Evolutionary conservation across 2,888 invertebrate species (phyloP).

Genomic region (Agrochola macilenta): DNA sequence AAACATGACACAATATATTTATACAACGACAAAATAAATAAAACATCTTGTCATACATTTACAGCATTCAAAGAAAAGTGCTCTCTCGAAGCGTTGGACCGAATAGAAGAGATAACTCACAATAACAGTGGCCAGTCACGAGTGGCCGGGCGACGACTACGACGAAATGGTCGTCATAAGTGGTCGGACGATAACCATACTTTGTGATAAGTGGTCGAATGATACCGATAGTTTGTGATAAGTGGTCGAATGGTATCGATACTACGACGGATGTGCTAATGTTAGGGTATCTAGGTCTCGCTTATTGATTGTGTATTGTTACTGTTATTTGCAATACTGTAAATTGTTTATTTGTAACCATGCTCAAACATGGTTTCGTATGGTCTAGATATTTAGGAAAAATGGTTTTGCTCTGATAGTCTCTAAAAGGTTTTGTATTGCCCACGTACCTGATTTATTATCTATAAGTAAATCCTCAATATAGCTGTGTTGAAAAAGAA

Average conservation of each 20-base stretch:
- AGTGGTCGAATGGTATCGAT: slow-evolving; percentile 19
- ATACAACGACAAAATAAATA: slow-evolving; percentile 13
- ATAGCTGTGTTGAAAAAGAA: background rate
- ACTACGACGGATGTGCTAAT: background rate
- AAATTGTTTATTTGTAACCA: slow-evolving; percentile 16
- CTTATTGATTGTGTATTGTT: background rate
- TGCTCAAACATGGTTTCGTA: background rate
- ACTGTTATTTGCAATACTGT: slow-evolving; percentile 13
- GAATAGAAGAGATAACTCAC: slow-evolving; percentile 30
- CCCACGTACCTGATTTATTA: slow-evolving; percentile 17
- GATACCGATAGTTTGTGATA: slow-evolving; percentile 5
- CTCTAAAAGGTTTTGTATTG: slow-evolving; percentile 5
- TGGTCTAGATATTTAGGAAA: slow-evolving; percentile 2
- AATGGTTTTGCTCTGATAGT: slow-evolving; percentile 5
- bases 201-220: slow-evolving; percentile 15
- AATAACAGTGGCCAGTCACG: background rate
- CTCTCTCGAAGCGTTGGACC: slow-evolving; percentile 3
- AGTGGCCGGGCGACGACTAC: background rate
- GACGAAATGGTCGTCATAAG: slow-evolving; percentile 6
- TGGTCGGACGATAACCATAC: slow-evolving; percentile 13
- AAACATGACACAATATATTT: background rate
- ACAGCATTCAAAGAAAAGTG: slow-evolving; percentile 20
- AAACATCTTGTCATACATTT: slow-evolving; percentile 12
- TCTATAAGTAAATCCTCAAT: background rate
- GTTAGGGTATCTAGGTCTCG: slow-evolving; percentile 19